Evolutionary conservation across 1,140 invertebrate species (phyloP).

Genomic region (Temnothorax curvispinosus): DNA sequence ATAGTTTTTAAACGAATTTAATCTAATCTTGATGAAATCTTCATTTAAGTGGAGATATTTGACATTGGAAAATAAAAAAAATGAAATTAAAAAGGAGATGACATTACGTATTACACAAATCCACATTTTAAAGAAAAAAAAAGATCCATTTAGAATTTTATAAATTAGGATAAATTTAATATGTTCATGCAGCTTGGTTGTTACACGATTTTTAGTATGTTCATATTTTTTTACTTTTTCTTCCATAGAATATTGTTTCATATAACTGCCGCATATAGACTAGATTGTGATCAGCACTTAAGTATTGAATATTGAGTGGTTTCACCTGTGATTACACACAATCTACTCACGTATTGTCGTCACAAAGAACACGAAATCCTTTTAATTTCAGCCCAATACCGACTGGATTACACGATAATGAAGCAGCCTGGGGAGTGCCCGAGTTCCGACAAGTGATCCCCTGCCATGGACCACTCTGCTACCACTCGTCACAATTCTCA

Average conservation of each 20-base stretch:
- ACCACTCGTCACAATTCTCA: conserved; percentile 46
- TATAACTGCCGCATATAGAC: neutral
- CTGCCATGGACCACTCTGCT: conserved; percentile 78
- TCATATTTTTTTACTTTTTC: neutral
- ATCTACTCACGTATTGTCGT: conserved; percentile 1
- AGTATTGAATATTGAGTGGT: conserved; percentile 8
- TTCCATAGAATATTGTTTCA: neutral
- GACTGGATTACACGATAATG: conserved; percentile 84
- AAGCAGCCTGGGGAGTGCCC: conserved; percentile 84
- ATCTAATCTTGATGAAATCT: neutral
- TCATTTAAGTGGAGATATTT: neutral
- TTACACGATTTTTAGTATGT: neutral
- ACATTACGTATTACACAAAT: neutral
- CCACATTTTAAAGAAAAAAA: neutral
- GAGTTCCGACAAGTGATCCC: conserved; percentile 85
- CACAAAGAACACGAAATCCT: conserved; percentile 17
- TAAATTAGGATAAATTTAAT: neutral
- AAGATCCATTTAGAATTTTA: neutral
- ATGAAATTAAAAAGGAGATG: neutral
- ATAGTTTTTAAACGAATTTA: neutral
- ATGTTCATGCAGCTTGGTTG: neutral
- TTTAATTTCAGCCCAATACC: conserved; percentile 84
- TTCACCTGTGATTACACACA: neutral
- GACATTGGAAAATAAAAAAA: neutral
- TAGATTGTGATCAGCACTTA: neutral